These are phyloP conservation scores for Nineta flava DNA, from an alignment of 2,888 invertebrate species.

Conservation along the genomic window DNA sequence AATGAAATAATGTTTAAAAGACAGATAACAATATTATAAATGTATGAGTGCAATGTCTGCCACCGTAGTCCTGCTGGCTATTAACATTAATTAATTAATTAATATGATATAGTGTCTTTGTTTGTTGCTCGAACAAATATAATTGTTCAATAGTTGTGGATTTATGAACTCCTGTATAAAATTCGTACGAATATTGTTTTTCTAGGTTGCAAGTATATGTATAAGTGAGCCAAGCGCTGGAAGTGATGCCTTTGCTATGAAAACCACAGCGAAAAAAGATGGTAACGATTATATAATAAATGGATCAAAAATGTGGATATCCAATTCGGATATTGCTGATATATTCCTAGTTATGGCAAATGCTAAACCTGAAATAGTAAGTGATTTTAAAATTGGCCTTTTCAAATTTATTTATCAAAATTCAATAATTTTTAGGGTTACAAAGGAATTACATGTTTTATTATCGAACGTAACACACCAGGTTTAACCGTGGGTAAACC, in stretches of 20 bases:
- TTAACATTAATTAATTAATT: too few species aligned
- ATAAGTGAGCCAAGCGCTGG: conserved; percentile 83
- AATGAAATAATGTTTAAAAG: too few species aligned
- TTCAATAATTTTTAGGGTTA: conserved; percentile 50
- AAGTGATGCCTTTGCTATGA: conserved; percentile 90
- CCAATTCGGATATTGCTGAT: conserved; percentile 85
- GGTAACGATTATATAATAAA: conserved; percentile 80
- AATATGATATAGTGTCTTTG: too few species aligned
- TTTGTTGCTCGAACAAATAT: too few species aligned
- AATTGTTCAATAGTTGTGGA: too few species aligned
- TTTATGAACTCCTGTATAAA: too few species aligned
- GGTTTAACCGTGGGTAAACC: conserved; percentile 82
- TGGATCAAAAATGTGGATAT: conserved; percentile 97
- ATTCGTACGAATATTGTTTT: too few species aligned
- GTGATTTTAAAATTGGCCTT: conserved; percentile 12
- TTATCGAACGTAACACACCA: conserved; percentile 77
- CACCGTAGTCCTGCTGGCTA: too few species aligned
- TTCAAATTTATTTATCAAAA: conserved; percentile 1
- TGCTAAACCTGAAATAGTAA: conserved; percentile 68
- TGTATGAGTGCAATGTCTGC: too few species aligned
- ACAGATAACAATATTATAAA: too few species aligned
- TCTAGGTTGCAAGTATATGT: conserved; percentile 79
- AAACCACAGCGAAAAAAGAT: conserved; percentile 80
- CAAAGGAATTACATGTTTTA: conserved; percentile 90
- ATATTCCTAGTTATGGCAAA: conserved; percentile 92